Base-by-base conservation (phyloP, 2,888 invertebrate species). In the Pachycephus smyrnensis region DNA sequence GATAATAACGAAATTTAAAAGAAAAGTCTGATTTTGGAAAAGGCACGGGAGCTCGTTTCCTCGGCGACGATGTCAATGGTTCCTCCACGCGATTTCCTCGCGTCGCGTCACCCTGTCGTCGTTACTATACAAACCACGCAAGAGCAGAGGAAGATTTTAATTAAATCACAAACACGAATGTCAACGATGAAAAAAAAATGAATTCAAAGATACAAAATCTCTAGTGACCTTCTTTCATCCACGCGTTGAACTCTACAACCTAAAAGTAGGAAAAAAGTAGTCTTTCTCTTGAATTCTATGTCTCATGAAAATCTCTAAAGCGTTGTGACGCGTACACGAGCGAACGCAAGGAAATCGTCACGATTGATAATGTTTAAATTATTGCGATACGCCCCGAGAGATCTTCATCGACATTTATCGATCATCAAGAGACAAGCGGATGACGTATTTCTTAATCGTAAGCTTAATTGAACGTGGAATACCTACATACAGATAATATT, bases 401-500 rank as follows among this genome's bases (percentile, higher is more conserved):
- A 23, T 23, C 55, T 55, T 23, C 71, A 31, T 71, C 71, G 32
- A 31, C 71, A 71, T 33, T 33, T 33, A 71, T 71, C 71, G 15
- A 71, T 71, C 71, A 71, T 71, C 71, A 31, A 12, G 71, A 71
- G 32, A 23, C 33, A 11, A 71, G 12, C 32, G 71, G 33, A 33
- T 9, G 31, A 37, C 79, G 73, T 73, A 80, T 55, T 78, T 75
- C 75, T 76, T n/a, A 75, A 77, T 77, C 69, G 75, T 79, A 73
- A 80, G 75, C 77, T 79, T 75, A 75, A 77, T 76, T 75, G 37
- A 68, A 79, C 79, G 81, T 82, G 82, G 76, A 81, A 82, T 84
- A 86, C 82, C 79, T 85, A 86, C 86, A 86, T 86, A 86, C 86
- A 86, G 86, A 86, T 83, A 86, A 86, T 80, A 80, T 84, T 84